Evolutionary conservation across 1,140 invertebrate species (phyloP).

Genomic region (Lasioglossum albipes): DNA sequence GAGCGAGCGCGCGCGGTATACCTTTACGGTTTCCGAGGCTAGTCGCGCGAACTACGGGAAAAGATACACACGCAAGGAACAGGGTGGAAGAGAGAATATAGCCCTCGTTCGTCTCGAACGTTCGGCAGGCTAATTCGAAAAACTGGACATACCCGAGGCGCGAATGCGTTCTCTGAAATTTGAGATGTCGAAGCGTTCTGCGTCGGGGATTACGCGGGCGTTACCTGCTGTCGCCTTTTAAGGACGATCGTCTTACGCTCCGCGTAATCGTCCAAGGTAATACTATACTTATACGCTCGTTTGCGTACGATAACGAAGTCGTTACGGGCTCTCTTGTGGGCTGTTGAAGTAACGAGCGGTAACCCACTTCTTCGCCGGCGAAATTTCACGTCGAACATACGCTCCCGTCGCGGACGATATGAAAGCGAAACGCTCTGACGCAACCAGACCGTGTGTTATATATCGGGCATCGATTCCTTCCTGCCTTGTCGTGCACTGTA

Average conservation of each 20-base stretch:
- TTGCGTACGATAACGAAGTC: constrained; percentile 28
- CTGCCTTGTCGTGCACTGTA: too few species aligned
- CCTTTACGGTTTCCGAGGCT: not conserved
- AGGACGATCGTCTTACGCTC: constrained; percentile 56
- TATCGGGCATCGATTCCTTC: too few species aligned
- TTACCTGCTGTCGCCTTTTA: constrained; percentile 45
- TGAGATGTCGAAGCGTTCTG: constrained; percentile 33
- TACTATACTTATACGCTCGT: constrained; percentile 32
- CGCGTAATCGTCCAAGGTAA: constrained; percentile 60
- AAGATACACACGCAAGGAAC: too few species aligned
- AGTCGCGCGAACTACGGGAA: not conserved
- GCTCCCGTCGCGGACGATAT: not conserved
- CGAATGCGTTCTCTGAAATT: constrained; percentile 48
- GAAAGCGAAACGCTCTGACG: constrained; percentile 10
- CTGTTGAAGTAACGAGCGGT: not conserved
- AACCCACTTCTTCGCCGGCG: not conserved
- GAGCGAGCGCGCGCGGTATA: constrained; percentile 28
- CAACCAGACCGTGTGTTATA: too few species aligned
- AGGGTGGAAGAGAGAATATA: not conserved
- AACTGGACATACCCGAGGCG: constrained; percentile 2
- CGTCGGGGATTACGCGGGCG: constrained; percentile 46
- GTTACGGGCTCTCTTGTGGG: constrained; percentile 19
- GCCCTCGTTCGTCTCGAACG: not conserved
- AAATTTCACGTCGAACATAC: not conserved
- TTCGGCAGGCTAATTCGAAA: constrained; percentile 1